Percentiles rank a stretch among this genome's conserved stretches.
Conservation (phyloP, 2,888 invertebrate genomes). For the Heliconius sara region DNA sequence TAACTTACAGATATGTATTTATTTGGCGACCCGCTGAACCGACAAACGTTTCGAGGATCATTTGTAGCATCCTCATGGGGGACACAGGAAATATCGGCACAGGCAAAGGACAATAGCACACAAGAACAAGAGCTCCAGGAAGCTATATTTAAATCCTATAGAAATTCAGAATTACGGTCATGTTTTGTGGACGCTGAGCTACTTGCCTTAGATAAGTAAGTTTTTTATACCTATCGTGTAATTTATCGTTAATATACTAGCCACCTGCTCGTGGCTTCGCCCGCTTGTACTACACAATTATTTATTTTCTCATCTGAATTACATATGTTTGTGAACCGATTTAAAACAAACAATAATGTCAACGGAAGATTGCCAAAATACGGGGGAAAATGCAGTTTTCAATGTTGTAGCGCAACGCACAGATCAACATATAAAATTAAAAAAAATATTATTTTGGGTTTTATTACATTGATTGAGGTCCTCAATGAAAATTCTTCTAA, state of each 20-base stretch:
- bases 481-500: too few species aligned
- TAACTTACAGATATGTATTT: constrained; percentile 88
- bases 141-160: constrained; percentile 89
- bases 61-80: constrained; percentile 91
- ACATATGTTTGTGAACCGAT: too few species aligned
- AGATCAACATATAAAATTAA: too few species aligned
- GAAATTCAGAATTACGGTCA: constrained; percentile 88
- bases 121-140: constrained; percentile 90
- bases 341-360: too few species aligned
- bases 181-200: constrained; percentile 92
- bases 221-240: constrained; percentile 6
- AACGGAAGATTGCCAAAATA: too few species aligned
- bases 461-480: too few species aligned
- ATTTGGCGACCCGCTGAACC: constrained; percentile 88
- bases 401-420: too few species aligned
- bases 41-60: constrained; percentile 92
- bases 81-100: constrained; percentile 85
- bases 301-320: too few species aligned
- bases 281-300: too few species aligned
- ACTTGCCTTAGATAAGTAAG: constrained; percentile 93
- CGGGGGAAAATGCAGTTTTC: too few species aligned
- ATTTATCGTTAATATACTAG: not conserved
- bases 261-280: too few species aligned
- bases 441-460: too few species aligned
- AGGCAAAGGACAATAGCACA: constrained; percentile 88